Percentiles rank a stretch among this genome's conserved stretches.
Evolutionary conservation across 2,113 vertebrate species (phyloP).

Genomic region (Tragelaphus buxtoni): DNA sequence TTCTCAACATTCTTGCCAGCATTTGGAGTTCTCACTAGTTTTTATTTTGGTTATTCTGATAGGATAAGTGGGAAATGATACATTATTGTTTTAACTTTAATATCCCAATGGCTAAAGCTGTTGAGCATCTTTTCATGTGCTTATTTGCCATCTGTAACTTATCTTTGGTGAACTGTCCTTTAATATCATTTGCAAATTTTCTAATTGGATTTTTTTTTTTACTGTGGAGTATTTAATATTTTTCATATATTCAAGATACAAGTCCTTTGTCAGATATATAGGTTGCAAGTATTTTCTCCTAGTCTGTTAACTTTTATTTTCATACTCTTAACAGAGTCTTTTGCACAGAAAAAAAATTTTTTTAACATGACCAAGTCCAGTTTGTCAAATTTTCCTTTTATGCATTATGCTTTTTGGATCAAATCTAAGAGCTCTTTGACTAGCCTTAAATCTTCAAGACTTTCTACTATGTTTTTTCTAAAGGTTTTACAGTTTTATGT

Average conservation of each 20-base stretch:
- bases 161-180: neutral
- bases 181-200: neutral
- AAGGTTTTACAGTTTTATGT: neutral
- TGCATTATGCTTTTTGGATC: neutral
- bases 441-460: neutral
- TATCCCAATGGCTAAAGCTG: neutral
- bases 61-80: neutral
- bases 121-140: neutral
- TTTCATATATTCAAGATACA: neutral
- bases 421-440: neutral
- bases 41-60: neutral
- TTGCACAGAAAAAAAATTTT: neutral
- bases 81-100: neutral
- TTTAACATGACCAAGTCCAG: neutral
- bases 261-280: neutral
- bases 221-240: neutral
- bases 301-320: neutral
- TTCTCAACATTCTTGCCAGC: neutral
- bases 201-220: neutral
- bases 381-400: neutral
- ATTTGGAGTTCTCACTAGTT: neutral
- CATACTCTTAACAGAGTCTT: neutral
- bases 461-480: neutral
- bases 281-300: slow-evolving; percentile 10
- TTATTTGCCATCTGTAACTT: neutral